phyloP scores from a whole-genome alignment of 2,797 vertebrate genomes.

The Peromyscus nudipes region DNA sequence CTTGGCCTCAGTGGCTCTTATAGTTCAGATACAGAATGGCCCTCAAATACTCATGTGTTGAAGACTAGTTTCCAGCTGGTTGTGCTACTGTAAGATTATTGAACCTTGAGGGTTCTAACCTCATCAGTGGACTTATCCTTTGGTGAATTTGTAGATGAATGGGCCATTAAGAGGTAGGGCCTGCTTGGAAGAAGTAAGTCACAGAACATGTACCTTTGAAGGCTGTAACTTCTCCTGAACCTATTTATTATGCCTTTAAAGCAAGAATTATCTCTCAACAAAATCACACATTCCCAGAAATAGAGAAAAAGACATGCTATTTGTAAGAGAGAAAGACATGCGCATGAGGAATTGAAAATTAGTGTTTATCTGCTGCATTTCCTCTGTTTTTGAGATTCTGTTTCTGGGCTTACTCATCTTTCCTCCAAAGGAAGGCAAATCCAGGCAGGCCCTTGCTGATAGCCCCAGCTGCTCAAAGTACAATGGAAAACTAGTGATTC shows the following conservation, averaged over 20 bases:
- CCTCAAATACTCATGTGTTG: background rate
- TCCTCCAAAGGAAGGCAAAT: constrained; percentile 58
- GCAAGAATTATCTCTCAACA: constrained; percentile 48
- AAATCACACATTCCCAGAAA: constrained; percentile 39
- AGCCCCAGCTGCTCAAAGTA: constrained; percentile 54
- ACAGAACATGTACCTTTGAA: background rate
- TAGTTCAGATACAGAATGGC: background rate
- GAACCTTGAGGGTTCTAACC: background rate
- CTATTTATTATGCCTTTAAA: background rate
- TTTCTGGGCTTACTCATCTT: constrained; percentile 48
- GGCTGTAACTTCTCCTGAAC: background rate
- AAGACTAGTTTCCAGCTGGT: background rate
- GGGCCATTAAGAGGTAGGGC: background rate
- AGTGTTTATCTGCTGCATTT: constrained; percentile 56
- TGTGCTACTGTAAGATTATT: background rate
- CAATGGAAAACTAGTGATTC: constrained; percentile 71
- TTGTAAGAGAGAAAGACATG: constrained; percentile 18
- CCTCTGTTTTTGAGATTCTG: constrained; percentile 23
- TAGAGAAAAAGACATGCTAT: constrained; percentile 5
- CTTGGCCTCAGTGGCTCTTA: background rate
- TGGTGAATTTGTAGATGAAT: background rate
- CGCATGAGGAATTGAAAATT: constrained; percentile 5
- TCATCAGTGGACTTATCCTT: background rate
- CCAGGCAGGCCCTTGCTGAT: constrained; percentile 3
- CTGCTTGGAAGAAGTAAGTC: background rate